Evolutionary conservation across 2,797 vertebrate species (phyloP), one percentile per base, ranked within the genome.

Genomic region (Microctenopoma stevenorrisi): DNA sequence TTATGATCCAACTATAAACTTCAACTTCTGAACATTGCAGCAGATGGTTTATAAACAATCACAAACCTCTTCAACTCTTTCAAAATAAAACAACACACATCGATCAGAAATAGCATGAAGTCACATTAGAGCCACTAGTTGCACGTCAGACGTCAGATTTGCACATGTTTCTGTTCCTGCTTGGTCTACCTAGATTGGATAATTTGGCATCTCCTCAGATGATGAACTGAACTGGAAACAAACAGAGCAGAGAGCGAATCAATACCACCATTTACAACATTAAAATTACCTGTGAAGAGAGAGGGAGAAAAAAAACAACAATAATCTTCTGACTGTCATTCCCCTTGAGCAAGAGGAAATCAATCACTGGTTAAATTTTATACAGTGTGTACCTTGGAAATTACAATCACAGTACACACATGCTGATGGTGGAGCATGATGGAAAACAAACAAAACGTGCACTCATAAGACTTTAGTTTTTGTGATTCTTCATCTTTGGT

Each of bases 181-280:
- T 79, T 77, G 81, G 51, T 67, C 44, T 13, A 2, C n/a, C 44
- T 18, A 47, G n/a, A 47, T 18, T 47, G 44, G n/a, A 47, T 47
- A 47, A 18, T 47, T 47, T 47, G 44, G 44, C n/a, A 47, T 22
- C 44, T 47, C 58, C 43, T 62, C 38, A 50, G 72, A 86, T 80
- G 81, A 91, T 83, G 61, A 85, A 88, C 78, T 69, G 65, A 82
- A 74, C 58, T 22, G 63, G 74, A 74, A 79, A 89, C 81, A 85
- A 89, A 82, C 76, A 70, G 68, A 76, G 60, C 28, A 15, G 60
- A 55, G 76, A 7, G 7, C 16, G 16, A 83, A 92, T 92, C 90
- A 14, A 92, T 91, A 86, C 54, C 53, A 79, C 85, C 72, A 91
- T 91, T 89, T 88, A 85, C 81, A 91, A 86, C 87, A 89, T 90